Conservation (phyloP, 2,797 vertebrate species). For the Sebastes ruberrimus region DNA sequence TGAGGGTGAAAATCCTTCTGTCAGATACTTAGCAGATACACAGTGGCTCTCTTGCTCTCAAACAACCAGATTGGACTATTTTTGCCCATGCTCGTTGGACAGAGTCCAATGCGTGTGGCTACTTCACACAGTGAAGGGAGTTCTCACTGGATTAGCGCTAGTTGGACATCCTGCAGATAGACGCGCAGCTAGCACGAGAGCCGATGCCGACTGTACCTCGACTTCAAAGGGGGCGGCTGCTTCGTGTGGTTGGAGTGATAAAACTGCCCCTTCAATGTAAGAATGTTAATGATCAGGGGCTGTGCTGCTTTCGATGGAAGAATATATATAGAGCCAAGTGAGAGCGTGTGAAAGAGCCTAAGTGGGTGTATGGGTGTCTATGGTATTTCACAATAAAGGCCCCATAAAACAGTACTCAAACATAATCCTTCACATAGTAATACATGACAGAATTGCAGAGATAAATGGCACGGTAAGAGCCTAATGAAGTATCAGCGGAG, state of each 20-base stretch:
- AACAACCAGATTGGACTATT: constrained; percentile 21
- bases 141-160: constrained; percentile 24
- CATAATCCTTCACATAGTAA: constrained; percentile 27
- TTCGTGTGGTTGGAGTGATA: constrained; percentile 64
- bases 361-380: constrained; percentile 49
- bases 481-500: constrained; percentile 50
- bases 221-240: constrained; percentile 70
- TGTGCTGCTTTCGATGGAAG: constrained; percentile 57
- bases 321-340: constrained; percentile 69
- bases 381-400: constrained; percentile 61
- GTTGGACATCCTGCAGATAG: constrained; percentile 30
- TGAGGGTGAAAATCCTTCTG: constrained; percentile 50
- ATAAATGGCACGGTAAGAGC: constrained; percentile 28
- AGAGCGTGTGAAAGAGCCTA: constrained; percentile 70
- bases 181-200: constrained; percentile 4
- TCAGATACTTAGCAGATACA: constrained; percentile 44
- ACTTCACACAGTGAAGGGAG: neutral
- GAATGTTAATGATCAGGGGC: constrained; percentile 77
- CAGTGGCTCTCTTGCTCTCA: constrained; percentile 1
- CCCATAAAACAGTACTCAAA: constrained; percentile 36
- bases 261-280: constrained; percentile 70
- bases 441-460: constrained; percentile 32
- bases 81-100: constrained; percentile 15
- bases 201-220: constrained; percentile 13
- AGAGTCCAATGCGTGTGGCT: neutral